Evolutionary conservation across 2,888 invertebrate species (phyloP).

Genomic region (Epinotia ramella): DNA sequence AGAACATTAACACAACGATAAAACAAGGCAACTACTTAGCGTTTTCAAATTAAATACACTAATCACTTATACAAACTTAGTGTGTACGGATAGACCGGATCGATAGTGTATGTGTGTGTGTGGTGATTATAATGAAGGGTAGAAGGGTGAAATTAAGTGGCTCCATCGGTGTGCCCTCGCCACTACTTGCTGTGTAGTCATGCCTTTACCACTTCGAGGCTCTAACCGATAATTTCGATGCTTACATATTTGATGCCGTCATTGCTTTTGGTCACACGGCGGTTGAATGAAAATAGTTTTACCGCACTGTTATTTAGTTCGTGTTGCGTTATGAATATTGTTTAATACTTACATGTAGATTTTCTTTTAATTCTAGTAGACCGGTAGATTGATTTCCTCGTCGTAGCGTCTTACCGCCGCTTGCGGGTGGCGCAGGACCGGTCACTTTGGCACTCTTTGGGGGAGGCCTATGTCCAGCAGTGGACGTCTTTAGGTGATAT

Average conservation of each 20-base stretch:
- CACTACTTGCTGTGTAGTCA: slow-evolving; percentile 70
- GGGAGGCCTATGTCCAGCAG: too few species aligned
- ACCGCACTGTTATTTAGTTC: too few species aligned
- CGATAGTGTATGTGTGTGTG: slow-evolving; percentile 80
- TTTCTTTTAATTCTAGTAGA: too few species aligned
- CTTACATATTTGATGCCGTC: slow-evolving; percentile 43
- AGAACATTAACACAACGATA: slow-evolving; percentile 70
- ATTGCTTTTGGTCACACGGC: slow-evolving; percentile 1
- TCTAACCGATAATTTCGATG: slow-evolving; percentile 69
- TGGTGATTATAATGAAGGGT: slow-evolving; percentile 84
- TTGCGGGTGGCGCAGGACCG: too few species aligned
- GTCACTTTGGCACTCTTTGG: too few species aligned
- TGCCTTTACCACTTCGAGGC: slow-evolving; percentile 79
- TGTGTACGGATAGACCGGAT: slow-evolving; percentile 72
- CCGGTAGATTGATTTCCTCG: too few species aligned
- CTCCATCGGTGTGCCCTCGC: slow-evolving; percentile 79
- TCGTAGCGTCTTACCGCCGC: too few species aligned
- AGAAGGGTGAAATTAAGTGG: slow-evolving; percentile 84
- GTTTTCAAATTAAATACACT: slow-evolving; percentile 86
- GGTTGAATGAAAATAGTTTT: neutral
- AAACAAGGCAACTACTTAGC: slow-evolving; percentile 85
- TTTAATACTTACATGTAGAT: too few species aligned
- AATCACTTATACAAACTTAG: slow-evolving; percentile 82
- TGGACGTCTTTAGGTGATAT: too few species aligned
- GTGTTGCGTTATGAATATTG: too few species aligned